phyloP scores from a whole-genome alignment of 2,888 invertebrate genomes.

The Pristionchus fissidentatus region DNA sequence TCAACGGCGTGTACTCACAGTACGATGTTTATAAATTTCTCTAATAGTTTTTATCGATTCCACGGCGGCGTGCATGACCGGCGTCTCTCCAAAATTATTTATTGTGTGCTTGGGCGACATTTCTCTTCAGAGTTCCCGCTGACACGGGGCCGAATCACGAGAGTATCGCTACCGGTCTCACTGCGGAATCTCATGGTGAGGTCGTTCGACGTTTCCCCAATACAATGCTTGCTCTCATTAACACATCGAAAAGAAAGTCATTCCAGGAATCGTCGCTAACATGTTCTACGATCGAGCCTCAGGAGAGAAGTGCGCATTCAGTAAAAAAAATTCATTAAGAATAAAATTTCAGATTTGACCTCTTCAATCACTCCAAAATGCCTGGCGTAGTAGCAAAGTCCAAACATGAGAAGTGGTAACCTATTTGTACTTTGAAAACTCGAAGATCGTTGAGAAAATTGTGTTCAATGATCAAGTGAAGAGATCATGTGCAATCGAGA shows the following conservation, averaged over 20 bases:
- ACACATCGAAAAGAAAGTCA: no score
- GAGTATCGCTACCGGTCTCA: background rate
- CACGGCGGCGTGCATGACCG: no score
- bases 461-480: no score
- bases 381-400: background rate
- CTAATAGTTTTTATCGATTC: no score
- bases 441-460: no score
- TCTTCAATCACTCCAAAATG: background rate
- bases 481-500: no score
- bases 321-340: background rate
- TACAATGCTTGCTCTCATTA: no score
- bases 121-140: background rate
- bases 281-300: conserved; percentile 14
- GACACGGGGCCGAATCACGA: conserved; percentile 2
- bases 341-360: background rate
- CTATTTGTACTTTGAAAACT: no score
- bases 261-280: background rate
- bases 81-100: no score
- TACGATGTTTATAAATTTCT: background rate
- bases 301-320: background rate
- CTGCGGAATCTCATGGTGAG: background rate
- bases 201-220: background rate
- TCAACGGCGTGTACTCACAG: background rate
- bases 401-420: background rate
- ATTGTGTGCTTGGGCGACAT: no score